These are phyloP conservation scores for Oenanthe oenanthe DNA, from an alignment of 2,113 vertebrate species.

Conservation along the genomic window DNA sequence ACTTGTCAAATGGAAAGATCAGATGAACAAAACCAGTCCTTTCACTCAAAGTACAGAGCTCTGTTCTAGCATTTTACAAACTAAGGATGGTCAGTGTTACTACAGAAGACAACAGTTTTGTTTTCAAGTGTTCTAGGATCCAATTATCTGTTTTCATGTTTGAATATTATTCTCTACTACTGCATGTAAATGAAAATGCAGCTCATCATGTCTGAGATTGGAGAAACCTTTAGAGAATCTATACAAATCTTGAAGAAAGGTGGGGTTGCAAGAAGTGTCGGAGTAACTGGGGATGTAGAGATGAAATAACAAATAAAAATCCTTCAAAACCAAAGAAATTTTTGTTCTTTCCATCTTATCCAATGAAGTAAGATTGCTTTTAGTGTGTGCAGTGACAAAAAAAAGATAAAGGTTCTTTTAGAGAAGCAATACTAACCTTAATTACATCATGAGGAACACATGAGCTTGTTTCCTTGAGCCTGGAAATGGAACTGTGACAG, in stretches of 20 bases:
- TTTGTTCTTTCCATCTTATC: not conserved
- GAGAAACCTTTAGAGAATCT: not conserved
- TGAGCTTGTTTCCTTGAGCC: slow-evolving; percentile 94
- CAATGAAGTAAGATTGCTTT: not conserved
- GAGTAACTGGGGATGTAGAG: not conserved
- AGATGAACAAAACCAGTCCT: not conserved
- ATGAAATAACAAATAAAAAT: not conserved
- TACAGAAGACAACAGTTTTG: not conserved
- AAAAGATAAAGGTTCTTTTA: not conserved
- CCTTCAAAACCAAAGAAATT: not conserved
- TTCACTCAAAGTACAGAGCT: not conserved
- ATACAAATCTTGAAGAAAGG: not conserved
- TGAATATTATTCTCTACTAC: not conserved
- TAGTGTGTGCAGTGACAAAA: not conserved
- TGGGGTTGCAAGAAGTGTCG: not conserved
- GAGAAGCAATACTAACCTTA: slow-evolving; percentile 81
- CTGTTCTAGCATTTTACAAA: not conserved
- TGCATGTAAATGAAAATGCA: not conserved
- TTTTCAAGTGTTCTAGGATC: not conserved
- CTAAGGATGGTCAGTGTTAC: not conserved
- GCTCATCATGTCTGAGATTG: not conserved
- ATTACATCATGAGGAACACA: slow-evolving; percentile 89
- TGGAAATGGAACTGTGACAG: slow-evolving; percentile 94
- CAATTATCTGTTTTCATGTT: not conserved
- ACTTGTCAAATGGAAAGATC: not conserved